Evolutionary conservation across 2,797 vertebrate genomes (phyloP).

Genomic region (Chaetophractus vellerosus): DNA sequence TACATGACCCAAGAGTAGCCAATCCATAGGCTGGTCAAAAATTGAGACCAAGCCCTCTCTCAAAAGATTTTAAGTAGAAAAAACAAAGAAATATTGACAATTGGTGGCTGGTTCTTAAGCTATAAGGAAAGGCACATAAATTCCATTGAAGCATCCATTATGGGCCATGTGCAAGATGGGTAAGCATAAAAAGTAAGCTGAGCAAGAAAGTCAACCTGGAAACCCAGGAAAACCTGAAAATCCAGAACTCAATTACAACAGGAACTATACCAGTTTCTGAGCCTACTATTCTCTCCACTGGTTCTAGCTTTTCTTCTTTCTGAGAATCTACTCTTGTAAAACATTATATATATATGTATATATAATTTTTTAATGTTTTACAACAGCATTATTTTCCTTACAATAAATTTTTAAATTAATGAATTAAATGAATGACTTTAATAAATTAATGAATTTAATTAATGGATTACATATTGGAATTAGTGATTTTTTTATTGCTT

Average conservation of each 20-base stretch:
- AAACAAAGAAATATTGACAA: conserved; percentile 3
- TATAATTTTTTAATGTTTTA: conserved; percentile 55
- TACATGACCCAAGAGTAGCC: background rate
- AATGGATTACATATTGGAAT: background rate
- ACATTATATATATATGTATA: background rate
- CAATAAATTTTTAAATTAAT: background rate
- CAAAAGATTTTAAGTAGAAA: conserved; percentile 32
- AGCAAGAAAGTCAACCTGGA: background rate
- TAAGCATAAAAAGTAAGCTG: conserved; percentile 1
- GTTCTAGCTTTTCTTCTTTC: no score
- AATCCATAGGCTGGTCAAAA: background rate
- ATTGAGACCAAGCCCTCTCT: background rate
- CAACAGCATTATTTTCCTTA: background rate
- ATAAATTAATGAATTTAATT: conserved; percentile 23
- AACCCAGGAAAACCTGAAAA: no score
- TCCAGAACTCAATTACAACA: no score
- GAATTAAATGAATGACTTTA: background rate
- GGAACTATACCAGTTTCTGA: no score
- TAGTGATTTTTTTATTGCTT: background rate
- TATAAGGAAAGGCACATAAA: background rate
- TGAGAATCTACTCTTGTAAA: background rate
- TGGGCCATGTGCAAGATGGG: background rate
- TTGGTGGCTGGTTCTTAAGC: background rate
- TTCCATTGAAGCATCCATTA: background rate
- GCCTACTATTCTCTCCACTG: no score